These are phyloP conservation scores for Nasonia giraulti DNA, from an alignment of 1,140 invertebrate genomes.

Conservation along the genomic window DNA sequence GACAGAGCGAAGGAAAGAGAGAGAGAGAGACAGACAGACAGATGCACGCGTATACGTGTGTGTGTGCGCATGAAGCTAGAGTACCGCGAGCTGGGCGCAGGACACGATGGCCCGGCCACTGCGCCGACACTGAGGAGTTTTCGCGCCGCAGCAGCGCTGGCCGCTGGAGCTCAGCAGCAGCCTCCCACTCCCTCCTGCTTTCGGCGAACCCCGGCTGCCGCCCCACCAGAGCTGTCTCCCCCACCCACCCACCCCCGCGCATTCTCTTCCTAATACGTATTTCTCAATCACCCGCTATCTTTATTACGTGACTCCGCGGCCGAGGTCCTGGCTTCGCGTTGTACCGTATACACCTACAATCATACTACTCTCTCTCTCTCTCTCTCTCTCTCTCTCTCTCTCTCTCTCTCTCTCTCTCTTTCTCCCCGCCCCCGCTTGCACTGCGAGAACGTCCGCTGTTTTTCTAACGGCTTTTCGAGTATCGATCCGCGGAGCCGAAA, in stretches of 20 bases:
- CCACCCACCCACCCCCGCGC: constrained; percentile 21
- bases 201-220: constrained; percentile 51
- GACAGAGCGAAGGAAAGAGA: not conserved
- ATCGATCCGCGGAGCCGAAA: not conserved
- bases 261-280: not conserved
- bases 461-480: not conserved
- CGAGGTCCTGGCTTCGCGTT: not conserved
- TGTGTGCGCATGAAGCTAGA: not conserved
- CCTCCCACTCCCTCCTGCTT: constrained; percentile 48
- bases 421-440: not conserved
- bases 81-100: constrained; percentile 55
- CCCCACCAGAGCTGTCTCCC: constrained; percentile 9
- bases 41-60: not conserved
- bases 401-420: constrained; percentile 5
- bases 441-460: too few species aligned
- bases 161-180: constrained; percentile 38
- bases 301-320: constrained; percentile 41
- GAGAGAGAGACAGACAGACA: not conserved
- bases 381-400: constrained; percentile 10
- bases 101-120: constrained; percentile 74
- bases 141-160: constrained; percentile 68
- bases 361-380: constrained; percentile 17
- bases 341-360: not conserved
- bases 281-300: constrained; percentile 39
- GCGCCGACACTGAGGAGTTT: constrained; percentile 72